Conservation (phyloP, 2,888 invertebrate species). For the Amphiduros pacificus region DNA sequence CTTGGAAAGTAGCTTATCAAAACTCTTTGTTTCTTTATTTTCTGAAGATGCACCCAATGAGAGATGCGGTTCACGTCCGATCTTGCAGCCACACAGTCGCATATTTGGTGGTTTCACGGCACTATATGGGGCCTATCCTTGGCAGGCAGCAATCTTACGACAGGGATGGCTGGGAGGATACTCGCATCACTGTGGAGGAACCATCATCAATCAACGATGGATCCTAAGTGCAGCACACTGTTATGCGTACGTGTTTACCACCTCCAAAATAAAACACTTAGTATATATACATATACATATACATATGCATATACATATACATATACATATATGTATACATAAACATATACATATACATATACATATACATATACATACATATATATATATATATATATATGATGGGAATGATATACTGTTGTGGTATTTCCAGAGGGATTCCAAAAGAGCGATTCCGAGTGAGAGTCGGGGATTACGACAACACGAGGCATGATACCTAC, state of each 20-base stretch:
- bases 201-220: constrained; percentile 46
- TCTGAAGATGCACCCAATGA: no score
- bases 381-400: no score
- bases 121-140: constrained; percentile 46
- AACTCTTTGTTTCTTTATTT: no score
- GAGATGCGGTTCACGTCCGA: constrained; percentile 30
- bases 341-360: no score
- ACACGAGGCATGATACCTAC: constrained; percentile 66
- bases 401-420: no score
- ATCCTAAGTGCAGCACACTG: constrained; percentile 56
- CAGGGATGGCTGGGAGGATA: constrained; percentile 13
- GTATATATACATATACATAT: no score
- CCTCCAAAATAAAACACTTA: no score
- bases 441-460: constrained; percentile 71
- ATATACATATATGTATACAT: no score
- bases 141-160: constrained; percentile 47
- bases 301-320: no score
- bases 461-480: constrained; percentile 75
- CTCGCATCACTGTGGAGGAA: constrained; percentile 49
- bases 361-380: no score
- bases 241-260: constrained; percentile 40
- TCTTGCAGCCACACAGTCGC: constrained; percentile 19
- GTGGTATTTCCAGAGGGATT: no score
- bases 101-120: constrained; percentile 46
- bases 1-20: no score